Evolutionary conservation across 2,797 vertebrate genomes (phyloP).

Genomic region (Pelobates cultripes): DNA sequence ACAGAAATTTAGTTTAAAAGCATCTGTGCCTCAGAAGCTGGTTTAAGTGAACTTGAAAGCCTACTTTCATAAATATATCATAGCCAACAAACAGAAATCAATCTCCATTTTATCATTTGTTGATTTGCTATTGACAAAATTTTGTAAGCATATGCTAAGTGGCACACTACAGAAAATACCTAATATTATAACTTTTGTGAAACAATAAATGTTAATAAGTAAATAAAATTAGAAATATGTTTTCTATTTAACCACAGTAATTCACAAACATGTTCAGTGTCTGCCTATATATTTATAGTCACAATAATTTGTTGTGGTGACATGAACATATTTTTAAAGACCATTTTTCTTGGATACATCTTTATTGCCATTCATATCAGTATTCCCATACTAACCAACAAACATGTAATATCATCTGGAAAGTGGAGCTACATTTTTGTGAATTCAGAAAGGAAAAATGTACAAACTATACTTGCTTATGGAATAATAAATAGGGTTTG

Average conservation of each 20-base stretch:
- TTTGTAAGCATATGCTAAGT: not conserved
- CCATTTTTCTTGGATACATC: not conserved
- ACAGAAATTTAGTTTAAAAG: constrained; percentile 11
- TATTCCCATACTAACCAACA: too few relatives aligned
- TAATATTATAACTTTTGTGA: too few relatives aligned
- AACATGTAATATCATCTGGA: too few relatives aligned
- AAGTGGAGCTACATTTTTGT: too few relatives aligned
- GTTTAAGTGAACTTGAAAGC: constrained; percentile 22
- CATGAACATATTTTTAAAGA: not conserved
- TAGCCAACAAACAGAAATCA: not conserved
- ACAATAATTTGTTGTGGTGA: not conserved
- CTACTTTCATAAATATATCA: not conserved
- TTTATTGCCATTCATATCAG: too few relatives aligned
- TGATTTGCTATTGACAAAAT: constrained; percentile 2
- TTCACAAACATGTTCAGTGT: too few relatives aligned
- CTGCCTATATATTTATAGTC: not conserved
- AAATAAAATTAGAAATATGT: not conserved
- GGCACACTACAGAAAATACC: not conserved
- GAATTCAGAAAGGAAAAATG: too few relatives aligned
- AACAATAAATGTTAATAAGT: too few relatives aligned
- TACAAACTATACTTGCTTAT: too few relatives aligned
- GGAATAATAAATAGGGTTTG: too few relatives aligned
- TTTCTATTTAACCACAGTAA: not conserved
- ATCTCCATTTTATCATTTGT: constrained; percentile 4
- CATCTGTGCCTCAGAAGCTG: not conserved